Evolutionary conservation across 2,888 invertebrate genomes (phyloP), one percentile per base, ranked within the genome.

Genomic region (Imbricaverruca yamaguchii): DNA sequence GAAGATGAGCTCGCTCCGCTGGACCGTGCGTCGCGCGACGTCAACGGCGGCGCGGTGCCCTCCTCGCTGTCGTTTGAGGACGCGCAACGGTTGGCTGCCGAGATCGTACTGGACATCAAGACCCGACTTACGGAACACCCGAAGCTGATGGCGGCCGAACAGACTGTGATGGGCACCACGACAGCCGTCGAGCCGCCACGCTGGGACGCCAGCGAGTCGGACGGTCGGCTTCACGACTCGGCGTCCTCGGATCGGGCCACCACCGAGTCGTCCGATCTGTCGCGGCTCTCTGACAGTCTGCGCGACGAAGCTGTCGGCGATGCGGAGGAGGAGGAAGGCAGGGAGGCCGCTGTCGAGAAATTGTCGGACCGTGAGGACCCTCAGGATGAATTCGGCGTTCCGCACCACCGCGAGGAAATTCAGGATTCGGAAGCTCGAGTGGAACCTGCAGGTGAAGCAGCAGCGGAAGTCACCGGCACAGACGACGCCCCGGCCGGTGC

Each of bases 81-180:
- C 80, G 83, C 83, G 61, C 80, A 77, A 59, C 80, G 80, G 23
- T 67, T 83, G 55, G 82, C 83, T 23, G 81, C 57, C 13, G 83
- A 82, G 18, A 83, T 83, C 80, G 56, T 83, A 63, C 79, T 74
- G 23, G 81, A 80, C 61, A 80, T 83, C 61, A 81, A 82, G 25
- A 82, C 80, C 18, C 65, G 80, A 18, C 80, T 82, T 21, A 81
- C 81, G 25, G 82, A 82, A 12, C 74, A 74, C 74, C 74, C 74
- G 57, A 82, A 82, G 80, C 81, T 83, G 61, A 59, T 74, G 65
- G 78, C 80, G 59, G 82, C 80, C 55, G 82, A 77, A 69, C 80
- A 67, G 39, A 79, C 53, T 23, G 82, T 74, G 63, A 80, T 78
- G 69, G 67, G 74, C 18, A 74, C 55, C 61, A n/a, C 23, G 15